Base-by-base conservation (phyloP, 2,888 invertebrate genomes). In the Conistra vaccinii region DNA sequence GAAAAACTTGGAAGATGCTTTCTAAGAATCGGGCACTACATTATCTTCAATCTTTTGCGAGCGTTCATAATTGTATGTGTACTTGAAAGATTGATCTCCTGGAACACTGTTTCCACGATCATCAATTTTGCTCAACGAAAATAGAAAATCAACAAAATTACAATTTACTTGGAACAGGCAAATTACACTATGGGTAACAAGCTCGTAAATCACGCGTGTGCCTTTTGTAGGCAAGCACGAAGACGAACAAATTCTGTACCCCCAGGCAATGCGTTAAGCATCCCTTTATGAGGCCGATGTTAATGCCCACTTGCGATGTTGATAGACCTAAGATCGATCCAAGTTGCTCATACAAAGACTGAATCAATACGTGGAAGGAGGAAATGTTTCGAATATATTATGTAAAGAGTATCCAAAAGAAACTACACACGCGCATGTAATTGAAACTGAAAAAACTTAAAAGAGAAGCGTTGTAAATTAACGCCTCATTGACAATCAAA, bases 131-230 rank as follows among this genome's bases (percentile, higher is more conserved):
- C 71, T 83, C 80, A 85, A 78, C 81, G 83, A 88, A 88, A 87
- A 87, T 85, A 87, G 87, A 88, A 90, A 89, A 88, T 87, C 81
- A 86, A 87, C 80, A 80, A 82, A 71, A 88, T 89, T 84, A 91
- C 87, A 90, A 88, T 89, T 90, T 91, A 90, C 90, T 87, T 81
- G 86, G 90, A 81, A 87, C 85, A 85, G 81, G 90, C 84, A 91
- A 91, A 91, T 91, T 91, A 87, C 87, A 87, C 89, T 80, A 85
- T 80, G 80, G 75, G 77, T 85, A 87, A 85, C 81, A 80, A 85
- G 84, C 83, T 90, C 89, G 86, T 91, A 91, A 91, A 91, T 91
- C 90, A 91, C 83, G 78, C 76, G 42, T 83, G 76, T 78, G 78
- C 84, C 83, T 85, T 85, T 87, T 78, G 89, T 76, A 85, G 87